Percentiles rank a stretch among this genome's conserved stretches.
phyloP scores from a whole-genome alignment of 2,888 invertebrate genomes.

The Catonia carolina region DNA sequence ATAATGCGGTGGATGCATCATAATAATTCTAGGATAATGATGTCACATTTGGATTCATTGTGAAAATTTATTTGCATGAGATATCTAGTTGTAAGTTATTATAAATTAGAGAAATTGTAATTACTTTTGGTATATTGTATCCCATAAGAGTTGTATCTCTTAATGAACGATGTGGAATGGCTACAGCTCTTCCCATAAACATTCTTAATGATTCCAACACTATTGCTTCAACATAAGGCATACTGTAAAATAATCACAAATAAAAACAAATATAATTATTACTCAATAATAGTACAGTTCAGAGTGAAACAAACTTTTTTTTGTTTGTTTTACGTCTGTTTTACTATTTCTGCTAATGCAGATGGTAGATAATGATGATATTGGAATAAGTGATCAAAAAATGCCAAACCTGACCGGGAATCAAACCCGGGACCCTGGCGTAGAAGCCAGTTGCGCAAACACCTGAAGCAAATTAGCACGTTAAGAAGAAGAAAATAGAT shows the following conservation, averaged over 20 bases:
- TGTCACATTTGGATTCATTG: background rate
- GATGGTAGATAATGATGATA: too few relatives aligned
- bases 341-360: too few relatives aligned
- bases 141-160: slow-evolving; percentile 64
- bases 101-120: too few relatives aligned
- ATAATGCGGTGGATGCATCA: background rate
- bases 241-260: slow-evolving; percentile 45
- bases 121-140: slow-evolving; percentile 70
- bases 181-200: slow-evolving; percentile 72
- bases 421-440: too few relatives aligned
- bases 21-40: background rate
- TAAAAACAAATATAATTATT: slow-evolving; percentile 7
- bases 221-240: slow-evolving; percentile 75
- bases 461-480: too few relatives aligned
- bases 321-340: too few relatives aligned
- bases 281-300: too few relatives aligned
- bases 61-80: background rate
- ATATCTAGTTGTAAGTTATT: background rate
- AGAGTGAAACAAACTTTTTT: too few relatives aligned
- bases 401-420: too few relatives aligned
- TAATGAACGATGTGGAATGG: slow-evolving; percentile 71
- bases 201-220: slow-evolving; percentile 70
- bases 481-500: too few relatives aligned
- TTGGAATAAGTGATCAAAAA: too few relatives aligned
- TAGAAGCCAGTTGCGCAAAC: too few relatives aligned